These are phyloP conservation scores for Murina feae DNA, from an alignment of 2,113 vertebrate genomes.

Conservation along the genomic window DNA sequence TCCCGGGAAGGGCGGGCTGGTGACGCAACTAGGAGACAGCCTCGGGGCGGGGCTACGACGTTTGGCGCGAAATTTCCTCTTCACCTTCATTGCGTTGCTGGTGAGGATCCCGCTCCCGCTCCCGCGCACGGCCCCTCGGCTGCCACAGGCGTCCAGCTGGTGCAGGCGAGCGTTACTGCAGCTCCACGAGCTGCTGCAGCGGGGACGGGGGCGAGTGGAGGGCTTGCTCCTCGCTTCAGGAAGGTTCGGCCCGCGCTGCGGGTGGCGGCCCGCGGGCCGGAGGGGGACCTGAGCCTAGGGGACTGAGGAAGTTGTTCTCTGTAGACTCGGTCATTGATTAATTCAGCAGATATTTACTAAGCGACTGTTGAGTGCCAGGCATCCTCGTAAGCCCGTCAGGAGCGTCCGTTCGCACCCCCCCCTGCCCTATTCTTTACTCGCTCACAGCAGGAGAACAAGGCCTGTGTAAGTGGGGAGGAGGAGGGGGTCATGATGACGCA, in stretches of 20 bases:
- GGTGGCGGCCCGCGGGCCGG: not conserved
- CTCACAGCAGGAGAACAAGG: too few species aligned
- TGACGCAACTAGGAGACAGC: not conserved
- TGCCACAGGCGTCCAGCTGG: not conserved
- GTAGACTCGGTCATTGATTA: not conserved
- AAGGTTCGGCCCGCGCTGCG: not conserved
- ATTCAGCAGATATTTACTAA: not conserved
- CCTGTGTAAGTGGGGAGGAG: too few species aligned
- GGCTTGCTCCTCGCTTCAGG: not conserved
- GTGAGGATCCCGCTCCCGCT: rapidly evolving
- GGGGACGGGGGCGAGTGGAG: not conserved
- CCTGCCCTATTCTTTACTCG: too few species aligned
- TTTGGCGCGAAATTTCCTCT: slow-evolving; percentile 78
- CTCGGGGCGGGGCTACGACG: slow-evolving; percentile 18
- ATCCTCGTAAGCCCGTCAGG: not conserved
- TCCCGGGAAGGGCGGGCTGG: not conserved
- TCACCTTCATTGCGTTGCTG: rapidly evolving
- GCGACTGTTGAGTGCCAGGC: not conserved
- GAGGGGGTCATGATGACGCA: too few species aligned
- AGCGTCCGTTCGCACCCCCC: not conserved
- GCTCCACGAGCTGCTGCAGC: not conserved
- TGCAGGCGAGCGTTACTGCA: not conserved
- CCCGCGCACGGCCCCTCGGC: rapidly evolving
- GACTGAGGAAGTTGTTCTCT: not conserved
- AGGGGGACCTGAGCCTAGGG: not conserved